These are phyloP conservation scores for Tychaedon coryphoeus DNA, from an alignment of 2,113 vertebrate species.

Conservation along the genomic window DNA sequence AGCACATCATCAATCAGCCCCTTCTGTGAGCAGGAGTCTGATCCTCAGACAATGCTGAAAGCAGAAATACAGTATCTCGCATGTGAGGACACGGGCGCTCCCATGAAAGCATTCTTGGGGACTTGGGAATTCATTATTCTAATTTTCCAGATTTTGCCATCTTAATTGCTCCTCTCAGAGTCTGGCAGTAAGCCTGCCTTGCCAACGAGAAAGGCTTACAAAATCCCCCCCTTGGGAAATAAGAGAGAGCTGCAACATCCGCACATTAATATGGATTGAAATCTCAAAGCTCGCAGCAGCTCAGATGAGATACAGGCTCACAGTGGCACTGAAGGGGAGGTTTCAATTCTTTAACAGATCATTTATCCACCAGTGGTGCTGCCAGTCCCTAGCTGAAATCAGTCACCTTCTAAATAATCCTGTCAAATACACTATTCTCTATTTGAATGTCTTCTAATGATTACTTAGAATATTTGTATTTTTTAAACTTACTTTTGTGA, in stretches of 20 bases:
- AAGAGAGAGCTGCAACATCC: conserved; percentile 37
- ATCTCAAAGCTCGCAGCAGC: background rate
- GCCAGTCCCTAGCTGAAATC: background rate
- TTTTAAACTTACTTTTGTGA: conserved; percentile 90
- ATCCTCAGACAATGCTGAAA: background rate
- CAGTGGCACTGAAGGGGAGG: background rate
- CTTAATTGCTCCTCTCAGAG: conserved; percentile 12
- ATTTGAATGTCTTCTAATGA: background rate
- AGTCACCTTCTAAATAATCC: background rate
- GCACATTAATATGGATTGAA: background rate
- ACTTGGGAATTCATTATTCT: background rate
- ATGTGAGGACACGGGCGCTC: accelerated
- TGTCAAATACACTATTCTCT: background rate
- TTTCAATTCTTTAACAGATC: background rate
- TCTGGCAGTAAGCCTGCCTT: conserved; percentile 7
- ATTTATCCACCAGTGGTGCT: background rate
- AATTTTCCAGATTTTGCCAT: conserved; percentile 3
- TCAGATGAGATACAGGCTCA: background rate
- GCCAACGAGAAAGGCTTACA: background rate
- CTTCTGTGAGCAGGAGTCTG: background rate
- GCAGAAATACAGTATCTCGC: background rate
- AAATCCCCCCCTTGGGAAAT: conserved; percentile 15
- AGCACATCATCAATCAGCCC: background rate
- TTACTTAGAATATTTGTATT: background rate
- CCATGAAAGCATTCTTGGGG: background rate